Conservation (phyloP, 2,888 invertebrate genomes). For the Trypoxylon attenuatum region DNA sequence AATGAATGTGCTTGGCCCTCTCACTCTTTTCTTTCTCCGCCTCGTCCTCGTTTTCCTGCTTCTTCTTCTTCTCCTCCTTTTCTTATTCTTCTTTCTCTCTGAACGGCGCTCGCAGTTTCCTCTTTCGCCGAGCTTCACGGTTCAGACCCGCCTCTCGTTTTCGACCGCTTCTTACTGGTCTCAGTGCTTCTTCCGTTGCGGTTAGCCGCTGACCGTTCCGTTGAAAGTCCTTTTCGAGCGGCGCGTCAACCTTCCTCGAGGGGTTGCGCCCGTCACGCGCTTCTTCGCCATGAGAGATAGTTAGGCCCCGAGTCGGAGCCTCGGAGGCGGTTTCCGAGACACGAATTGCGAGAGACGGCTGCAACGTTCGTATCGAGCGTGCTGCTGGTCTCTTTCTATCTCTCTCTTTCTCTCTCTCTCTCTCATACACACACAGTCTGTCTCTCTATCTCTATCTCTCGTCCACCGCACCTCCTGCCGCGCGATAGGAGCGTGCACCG, state of each 20-base stretch:
- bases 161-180: conserved; percentile 1
- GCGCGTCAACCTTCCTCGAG: conserved; percentile 17
- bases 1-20: conserved; percentile 4
- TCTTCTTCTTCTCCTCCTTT: too few relatives aligned
- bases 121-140: neutral
- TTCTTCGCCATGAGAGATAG: conserved; percentile 1
- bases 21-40: too few relatives aligned
- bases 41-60: too few relatives aligned
- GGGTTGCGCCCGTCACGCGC: conserved; percentile 25
- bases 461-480: neutral
- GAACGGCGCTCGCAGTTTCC: neutral
- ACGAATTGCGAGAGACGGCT: too few relatives aligned
- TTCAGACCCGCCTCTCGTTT: conserved; percentile 3
- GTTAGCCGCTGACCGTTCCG: conserved; percentile 25
- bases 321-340: too few relatives aligned
- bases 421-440: too few relatives aligned
- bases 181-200: conserved; percentile 18
- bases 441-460: neutral
- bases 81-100: conserved; percentile 8
- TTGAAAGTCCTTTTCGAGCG: conserved; percentile 21
- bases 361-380: too few relatives aligned
- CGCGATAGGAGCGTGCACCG: neutral
- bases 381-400: too few relatives aligned
- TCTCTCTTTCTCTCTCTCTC: too few relatives aligned
- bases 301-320: neutral